A percentile compares a stretch with the other conserved stretches of the same genome.
These are phyloP conservation scores for Colletes gigas DNA, from an alignment of 1,140 invertebrate genomes.

Conservation along the genomic window DNA sequence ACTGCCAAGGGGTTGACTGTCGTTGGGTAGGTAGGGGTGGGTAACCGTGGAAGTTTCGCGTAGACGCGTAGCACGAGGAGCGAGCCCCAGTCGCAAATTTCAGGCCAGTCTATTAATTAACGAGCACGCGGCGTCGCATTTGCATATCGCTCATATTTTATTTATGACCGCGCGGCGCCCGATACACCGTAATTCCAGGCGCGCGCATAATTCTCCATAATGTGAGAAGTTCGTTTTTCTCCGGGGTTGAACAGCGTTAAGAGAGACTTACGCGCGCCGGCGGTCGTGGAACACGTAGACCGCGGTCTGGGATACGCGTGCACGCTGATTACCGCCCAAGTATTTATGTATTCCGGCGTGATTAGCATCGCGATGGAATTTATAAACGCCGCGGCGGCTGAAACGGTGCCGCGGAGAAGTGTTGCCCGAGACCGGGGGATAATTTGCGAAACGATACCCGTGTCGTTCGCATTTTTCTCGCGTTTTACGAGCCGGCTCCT, in stretches of 20 bases:
- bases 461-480: background rate
- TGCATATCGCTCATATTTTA: constrained; percentile 51
- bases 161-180: constrained; percentile 14
- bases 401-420: background rate
- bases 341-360: constrained; percentile 51
- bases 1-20: no score
- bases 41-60: background rate
- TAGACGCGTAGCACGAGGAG: background rate
- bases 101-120: constrained; percentile 39
- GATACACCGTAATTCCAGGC: constrained; percentile 31
- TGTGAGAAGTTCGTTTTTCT: constrained; percentile 41
- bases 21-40: background rate
- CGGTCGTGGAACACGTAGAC: background rate
- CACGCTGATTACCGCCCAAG: constrained; percentile 36
- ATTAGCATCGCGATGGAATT: constrained; percentile 59
- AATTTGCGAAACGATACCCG: constrained; percentile 43
- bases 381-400: constrained; percentile 20
- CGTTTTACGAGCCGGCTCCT: no score
- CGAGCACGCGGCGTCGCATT: constrained; percentile 27
- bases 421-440: constrained; percentile 8
- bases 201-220: constrained; percentile 45
- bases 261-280: constrained; percentile 23
- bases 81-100: constrained; percentile 6
- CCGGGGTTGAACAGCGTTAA: background rate
- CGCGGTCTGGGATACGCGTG: constrained; percentile 15